These are phyloP conservation scores for Alca torda DNA, from an alignment of 2,797 vertebrate genomes.

Conservation along the genomic window DNA sequence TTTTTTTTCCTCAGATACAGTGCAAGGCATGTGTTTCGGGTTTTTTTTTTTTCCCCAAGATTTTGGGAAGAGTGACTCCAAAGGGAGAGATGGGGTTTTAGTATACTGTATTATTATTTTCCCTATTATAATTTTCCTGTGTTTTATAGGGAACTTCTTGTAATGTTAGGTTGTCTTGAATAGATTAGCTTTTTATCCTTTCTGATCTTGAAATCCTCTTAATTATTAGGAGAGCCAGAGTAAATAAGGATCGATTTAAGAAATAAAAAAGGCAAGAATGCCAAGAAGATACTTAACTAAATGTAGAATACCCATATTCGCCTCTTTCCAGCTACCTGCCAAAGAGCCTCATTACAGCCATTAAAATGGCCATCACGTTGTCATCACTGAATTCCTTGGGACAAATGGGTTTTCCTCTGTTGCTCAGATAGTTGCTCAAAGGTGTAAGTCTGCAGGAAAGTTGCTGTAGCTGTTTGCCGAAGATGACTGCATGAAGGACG, in stretches of 20 bases:
- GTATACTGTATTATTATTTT: not conserved
- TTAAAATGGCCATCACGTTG: not conserved
- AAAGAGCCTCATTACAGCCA: not conserved
- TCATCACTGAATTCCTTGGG: not conserved
- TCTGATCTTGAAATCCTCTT: slow-evolving; percentile 31
- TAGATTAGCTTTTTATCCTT: slow-evolving; percentile 22
- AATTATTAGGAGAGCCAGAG: not conserved
- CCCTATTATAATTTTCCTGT: not conserved
- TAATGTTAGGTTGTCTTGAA: not conserved
- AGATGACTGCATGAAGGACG: not conserved
- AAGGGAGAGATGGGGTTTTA: not conserved
- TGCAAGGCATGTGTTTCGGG: not conserved
- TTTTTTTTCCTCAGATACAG: not conserved
- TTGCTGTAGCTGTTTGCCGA: not conserved
- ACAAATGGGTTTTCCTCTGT: not conserved
- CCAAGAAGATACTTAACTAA: slow-evolving; percentile 25
- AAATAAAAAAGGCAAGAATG: not conserved
- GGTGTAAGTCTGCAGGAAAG: not conserved
- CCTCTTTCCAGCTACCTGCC: not conserved
- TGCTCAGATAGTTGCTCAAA: not conserved
- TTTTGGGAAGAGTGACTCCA: not conserved
- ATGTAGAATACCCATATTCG: not conserved
- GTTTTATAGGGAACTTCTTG: not conserved
- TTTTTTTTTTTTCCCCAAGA: not conserved
- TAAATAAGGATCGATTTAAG: not conserved